phyloP scores from a whole-genome alignment of 1,140 invertebrate species.

The Whitmania pigra region DNA sequence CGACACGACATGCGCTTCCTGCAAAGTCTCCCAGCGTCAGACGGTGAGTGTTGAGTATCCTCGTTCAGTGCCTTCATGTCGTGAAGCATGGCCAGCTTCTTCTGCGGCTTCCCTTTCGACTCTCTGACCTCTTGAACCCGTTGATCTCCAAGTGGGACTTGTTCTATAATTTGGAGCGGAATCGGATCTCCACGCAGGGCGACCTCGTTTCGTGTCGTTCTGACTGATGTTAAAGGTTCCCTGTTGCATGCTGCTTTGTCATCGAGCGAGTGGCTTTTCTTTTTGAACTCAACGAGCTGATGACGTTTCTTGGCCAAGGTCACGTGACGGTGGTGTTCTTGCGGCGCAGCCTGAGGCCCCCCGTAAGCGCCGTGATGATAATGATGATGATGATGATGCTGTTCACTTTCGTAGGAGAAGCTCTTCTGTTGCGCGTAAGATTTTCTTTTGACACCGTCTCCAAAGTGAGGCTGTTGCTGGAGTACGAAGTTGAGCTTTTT shows the following conservation, averaged over 20 bases:
- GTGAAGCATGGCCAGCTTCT: constrained; percentile 6
- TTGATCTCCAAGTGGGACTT: background rate
- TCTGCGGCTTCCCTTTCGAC: background rate
- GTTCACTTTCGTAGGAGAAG: constrained; percentile 19
- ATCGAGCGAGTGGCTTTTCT: constrained; percentile 2
- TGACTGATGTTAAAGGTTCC: background rate
- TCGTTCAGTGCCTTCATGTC: constrained; percentile 11
- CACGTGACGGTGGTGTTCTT: background rate
- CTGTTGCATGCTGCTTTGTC: background rate
- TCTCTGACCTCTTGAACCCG: background rate
- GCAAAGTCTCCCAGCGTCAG: background rate
- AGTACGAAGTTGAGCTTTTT: background rate
- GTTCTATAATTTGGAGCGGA: background rate
- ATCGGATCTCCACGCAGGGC: background rate
- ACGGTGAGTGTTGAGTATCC: background rate
- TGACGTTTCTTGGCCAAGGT: background rate
- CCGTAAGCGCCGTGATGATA: no score
- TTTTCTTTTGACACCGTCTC: background rate
- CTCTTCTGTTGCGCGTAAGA: constrained; percentile 16
- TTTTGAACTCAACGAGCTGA: background rate
- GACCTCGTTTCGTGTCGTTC: background rate
- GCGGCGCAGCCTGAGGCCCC: background rate
- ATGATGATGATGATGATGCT: background rate
- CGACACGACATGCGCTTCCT: background rate
- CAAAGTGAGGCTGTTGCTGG: background rate